Evolutionary conservation across 2,113 vertebrate species (phyloP), one percentile per base, ranked within the genome.

Genomic region (Sprattus sprattus): DNA sequence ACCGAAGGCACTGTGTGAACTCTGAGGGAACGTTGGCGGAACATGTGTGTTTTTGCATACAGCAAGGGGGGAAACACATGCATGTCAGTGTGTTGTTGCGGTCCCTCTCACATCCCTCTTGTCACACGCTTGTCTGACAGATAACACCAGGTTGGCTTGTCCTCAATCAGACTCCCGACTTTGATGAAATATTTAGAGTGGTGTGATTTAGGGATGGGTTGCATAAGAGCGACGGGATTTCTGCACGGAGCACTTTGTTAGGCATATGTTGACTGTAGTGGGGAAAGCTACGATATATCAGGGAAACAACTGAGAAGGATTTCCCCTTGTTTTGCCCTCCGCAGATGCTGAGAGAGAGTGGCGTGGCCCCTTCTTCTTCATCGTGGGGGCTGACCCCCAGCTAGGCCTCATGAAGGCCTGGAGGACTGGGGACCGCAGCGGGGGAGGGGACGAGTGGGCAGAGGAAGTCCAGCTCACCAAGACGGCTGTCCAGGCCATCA

Each of bases 391-490:
- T 3, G 98, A 99, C 92, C 97, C 98, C 16, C 98, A 99, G 92
- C 96, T 99, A 16, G 98, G 98, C 1, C 93, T 99, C 86, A 99
- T 98, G 94, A 99, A 99, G 92, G 94, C 97, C n/a, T 99, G 97
- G 97, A 91, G 92, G 83, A 89, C 93, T 0, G 97, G 97, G 4
- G 94, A 99, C 89, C 95, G 92, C 28, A 84, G 92, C 0, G 92
- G 85, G 0, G 96, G 95, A 7, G 98, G 97, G 1, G 96, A 99
- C 4, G 97, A 97, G 85, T 99, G 98, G 98, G 92, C 18, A 0
- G 95, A 98, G 86, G 98, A 99, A 93, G 94, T 98, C 45, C 92
- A 91, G 83, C 96, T 99, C 82, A 95, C 96, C 13, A 92, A 95
- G 82, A 96, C 96, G 89, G 96, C 97, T 0, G 95, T 99, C 54